phyloP scores from a whole-genome alignment of 2,113 vertebrate species.

The Paramisgurnus dabryanus region DNA sequence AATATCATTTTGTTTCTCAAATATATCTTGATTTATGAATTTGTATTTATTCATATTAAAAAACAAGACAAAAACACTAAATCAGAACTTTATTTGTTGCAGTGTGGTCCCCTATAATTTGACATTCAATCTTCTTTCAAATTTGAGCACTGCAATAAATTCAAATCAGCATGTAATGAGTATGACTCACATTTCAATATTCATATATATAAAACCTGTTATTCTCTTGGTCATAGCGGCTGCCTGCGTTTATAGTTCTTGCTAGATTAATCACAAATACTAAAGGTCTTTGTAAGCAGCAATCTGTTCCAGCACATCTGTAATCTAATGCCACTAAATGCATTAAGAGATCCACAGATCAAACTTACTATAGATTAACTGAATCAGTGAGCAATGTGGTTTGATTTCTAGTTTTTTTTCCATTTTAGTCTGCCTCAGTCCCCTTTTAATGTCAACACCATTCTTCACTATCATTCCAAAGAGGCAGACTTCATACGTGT shows the following conservation, averaged over 20 bases:
- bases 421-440: constrained; percentile 2
- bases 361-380: constrained; percentile 36
- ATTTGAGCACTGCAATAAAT: background rate
- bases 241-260: constrained; percentile 29
- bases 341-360: constrained; percentile 34
- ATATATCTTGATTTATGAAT: no score
- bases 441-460: background rate
- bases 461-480: constrained; percentile 16
- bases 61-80: no score
- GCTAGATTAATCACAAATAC: constrained; percentile 52
- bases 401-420: constrained; percentile 7
- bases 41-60: no score
- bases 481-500: background rate
- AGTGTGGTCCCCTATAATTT: no score
- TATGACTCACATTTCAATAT: background rate
- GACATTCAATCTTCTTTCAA: background rate
- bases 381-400: constrained; percentile 18
- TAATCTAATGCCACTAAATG: constrained; percentile 44
- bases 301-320: constrained; percentile 40
- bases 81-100: no score
- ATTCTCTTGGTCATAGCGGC: constrained; percentile 28
- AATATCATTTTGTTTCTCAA: no score
- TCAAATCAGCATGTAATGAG: background rate
- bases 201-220: constrained; percentile 20
- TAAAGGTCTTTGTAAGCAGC: constrained; percentile 47